These are phyloP conservation scores for Pherbina coryleti DNA, from an alignment of 2,888 invertebrate genomes.

Conservation along the genomic window DNA sequence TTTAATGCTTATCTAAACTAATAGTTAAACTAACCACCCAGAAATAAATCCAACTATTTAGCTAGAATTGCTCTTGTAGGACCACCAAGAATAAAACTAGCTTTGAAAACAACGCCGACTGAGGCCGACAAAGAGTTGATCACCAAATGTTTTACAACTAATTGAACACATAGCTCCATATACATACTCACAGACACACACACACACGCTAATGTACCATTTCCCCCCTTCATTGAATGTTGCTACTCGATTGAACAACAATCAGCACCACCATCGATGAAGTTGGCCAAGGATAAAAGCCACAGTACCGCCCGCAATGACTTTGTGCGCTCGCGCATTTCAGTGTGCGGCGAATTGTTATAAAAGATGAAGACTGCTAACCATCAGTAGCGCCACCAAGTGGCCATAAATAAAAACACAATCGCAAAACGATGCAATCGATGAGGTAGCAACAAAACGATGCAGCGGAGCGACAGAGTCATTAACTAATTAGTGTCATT, in stretches of 20 bases:
- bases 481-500: conserved; percentile 56
- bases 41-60: too few species aligned
- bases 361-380: conserved; percentile 18
- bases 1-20: too few species aligned
- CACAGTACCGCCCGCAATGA: background rate
- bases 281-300: background rate
- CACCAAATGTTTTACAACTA: conserved; percentile 48
- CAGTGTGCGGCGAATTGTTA: background rate
- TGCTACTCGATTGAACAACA: background rate
- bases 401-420: conserved; percentile 32
- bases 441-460: conserved; percentile 39
- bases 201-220: background rate
- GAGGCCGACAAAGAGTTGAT: conserved; percentile 48
- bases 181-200: conserved; percentile 8
- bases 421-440: conserved; percentile 10
- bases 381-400: conserved; percentile 20
- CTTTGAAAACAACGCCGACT: conserved; percentile 34
- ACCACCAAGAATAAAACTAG: background rate
- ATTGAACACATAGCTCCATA: conserved; percentile 42
- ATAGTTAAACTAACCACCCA: too few species aligned
- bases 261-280: conserved; percentile 10
- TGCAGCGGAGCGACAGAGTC: conserved; percentile 14
- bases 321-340: background rate
- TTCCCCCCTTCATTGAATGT: background rate
- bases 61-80: background rate